These are phyloP conservation scores for Pollachius pollachius DNA, from an alignment of 2,113 vertebrate species.

Conservation along the genomic window DNA sequence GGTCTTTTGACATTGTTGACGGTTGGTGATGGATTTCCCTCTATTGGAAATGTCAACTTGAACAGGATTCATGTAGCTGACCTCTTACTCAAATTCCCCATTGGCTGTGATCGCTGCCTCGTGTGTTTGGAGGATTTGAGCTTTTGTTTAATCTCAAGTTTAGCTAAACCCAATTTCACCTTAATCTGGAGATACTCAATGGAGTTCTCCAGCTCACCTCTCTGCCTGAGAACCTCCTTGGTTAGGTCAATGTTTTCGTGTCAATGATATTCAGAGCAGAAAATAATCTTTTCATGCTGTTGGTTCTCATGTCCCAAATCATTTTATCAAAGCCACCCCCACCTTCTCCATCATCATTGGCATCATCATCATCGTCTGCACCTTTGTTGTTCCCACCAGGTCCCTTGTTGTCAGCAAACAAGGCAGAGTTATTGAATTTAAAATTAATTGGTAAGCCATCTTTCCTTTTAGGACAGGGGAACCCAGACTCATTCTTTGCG, in stretches of 20 bases:
- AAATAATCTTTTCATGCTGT: constrained; percentile 21
- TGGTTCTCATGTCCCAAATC: constrained; percentile 22
- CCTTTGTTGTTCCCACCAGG: constrained; percentile 9
- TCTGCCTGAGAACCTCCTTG: constrained; percentile 29
- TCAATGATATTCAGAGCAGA: neutral
- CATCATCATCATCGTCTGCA: neutral
- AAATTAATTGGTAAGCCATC: constrained; percentile 37
- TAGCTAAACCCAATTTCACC: constrained; percentile 25
- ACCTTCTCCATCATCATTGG: neutral
- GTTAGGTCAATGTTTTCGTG: constrained; percentile 25
- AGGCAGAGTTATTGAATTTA: constrained; percentile 61
- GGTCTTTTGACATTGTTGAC: constrained; percentile 34
- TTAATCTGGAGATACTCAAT: constrained; percentile 30
- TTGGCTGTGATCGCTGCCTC: constrained; percentile 31
- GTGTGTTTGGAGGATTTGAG: constrained; percentile 7
- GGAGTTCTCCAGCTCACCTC: constrained; percentile 28
- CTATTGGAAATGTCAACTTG: neutral
- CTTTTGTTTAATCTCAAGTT: constrained; percentile 39
- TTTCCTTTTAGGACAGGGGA: constrained; percentile 39
- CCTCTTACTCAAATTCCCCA: constrained; percentile 39
- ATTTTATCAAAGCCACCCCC: constrained; percentile 11
- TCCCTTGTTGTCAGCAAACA: constrained; percentile 24
- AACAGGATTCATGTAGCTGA: neutral
- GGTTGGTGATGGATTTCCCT: constrained; percentile 29
- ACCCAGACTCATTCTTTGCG: neutral